Evolutionary conservation across 2,113 vertebrate species (phyloP).

Genomic region (Cyanistes caeruleus): DNA sequence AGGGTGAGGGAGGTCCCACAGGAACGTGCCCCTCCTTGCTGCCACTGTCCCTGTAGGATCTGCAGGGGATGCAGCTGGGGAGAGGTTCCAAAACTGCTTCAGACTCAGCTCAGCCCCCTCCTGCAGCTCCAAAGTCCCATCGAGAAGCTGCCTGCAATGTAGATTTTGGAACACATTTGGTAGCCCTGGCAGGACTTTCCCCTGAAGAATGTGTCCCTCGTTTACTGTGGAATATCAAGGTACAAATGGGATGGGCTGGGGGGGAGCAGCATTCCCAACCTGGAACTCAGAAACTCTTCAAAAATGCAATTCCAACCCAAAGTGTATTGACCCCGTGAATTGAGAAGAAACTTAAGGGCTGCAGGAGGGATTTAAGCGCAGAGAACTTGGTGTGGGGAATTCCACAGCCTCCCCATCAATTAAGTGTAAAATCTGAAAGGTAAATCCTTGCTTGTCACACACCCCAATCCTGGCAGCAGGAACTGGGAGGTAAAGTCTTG

Average conservation of each 20-base stretch:
- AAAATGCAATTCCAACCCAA: not conserved
- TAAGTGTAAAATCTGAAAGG: not conserved
- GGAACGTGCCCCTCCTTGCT: accelerated
- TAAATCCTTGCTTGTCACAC: not conserved
- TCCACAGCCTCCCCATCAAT: not conserved
- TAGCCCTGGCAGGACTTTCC: not conserved
- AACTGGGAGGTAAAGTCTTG: slow-evolving; percentile 3
- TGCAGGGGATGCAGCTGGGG: not conserved
- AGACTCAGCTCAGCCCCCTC: not conserved
- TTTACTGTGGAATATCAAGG: not conserved
- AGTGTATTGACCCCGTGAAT: not conserved
- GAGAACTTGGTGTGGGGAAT: not conserved
- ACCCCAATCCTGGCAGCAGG: not conserved
- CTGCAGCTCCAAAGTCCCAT: not conserved
- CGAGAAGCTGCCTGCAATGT: accelerated
- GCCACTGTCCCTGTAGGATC: not conserved
- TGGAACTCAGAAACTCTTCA: not conserved
- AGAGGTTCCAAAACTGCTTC: not conserved
- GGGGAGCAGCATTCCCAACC: not conserved
- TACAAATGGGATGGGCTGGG: not conserved
- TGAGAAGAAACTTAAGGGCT: not conserved
- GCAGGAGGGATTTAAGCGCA: not conserved
- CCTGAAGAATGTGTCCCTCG: not conserved
- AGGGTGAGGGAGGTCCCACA: not conserved
- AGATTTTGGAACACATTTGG: not conserved